phyloP scores from a whole-genome alignment of 2,797 vertebrate genomes.

The Labeo calbasu region DNA sequence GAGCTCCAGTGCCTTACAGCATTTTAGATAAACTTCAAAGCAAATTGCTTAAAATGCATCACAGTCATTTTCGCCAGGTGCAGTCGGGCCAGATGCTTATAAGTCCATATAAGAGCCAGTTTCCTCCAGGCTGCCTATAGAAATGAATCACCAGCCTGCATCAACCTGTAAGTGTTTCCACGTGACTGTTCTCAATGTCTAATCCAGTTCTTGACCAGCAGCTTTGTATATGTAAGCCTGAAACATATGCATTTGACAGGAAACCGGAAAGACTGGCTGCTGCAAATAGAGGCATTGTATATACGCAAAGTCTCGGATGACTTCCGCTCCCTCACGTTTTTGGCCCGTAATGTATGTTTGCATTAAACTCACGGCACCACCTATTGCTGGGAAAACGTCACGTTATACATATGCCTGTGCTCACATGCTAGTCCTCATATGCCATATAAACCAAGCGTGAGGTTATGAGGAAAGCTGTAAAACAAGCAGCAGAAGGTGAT shows the following conservation, averaged over 20 bases:
- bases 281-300: constrained; percentile 4
- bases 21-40: constrained; percentile 49
- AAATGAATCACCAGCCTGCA: constrained; percentile 56
- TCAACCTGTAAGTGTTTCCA: constrained; percentile 54
- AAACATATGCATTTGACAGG: constrained; percentile 8
- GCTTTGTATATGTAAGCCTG: constrained; percentile 29
- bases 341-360: constrained; percentile 34
- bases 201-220: constrained; percentile 48
- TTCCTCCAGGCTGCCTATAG: constrained; percentile 51
- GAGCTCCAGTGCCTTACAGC: constrained; percentile 13
- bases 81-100: constrained; percentile 25
- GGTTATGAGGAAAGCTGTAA: not conserved
- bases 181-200: constrained; percentile 10
- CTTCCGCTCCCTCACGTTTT: constrained; percentile 22
- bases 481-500: constrained; percentile 9
- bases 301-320: not conserved
- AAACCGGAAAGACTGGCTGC: constrained; percentile 59
- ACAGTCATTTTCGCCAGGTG: constrained; percentile 13
- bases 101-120: constrained; percentile 16
- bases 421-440: not conserved
- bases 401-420: constrained; percentile 8
- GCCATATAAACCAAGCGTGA: constrained; percentile 3
- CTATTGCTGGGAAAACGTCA: constrained; percentile 2
- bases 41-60: constrained; percentile 19
- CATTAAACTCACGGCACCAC: constrained; percentile 23